phyloP scores from a whole-genome alignment of 2,888 invertebrate genomes.

The Agriotes lineatus region DNA sequence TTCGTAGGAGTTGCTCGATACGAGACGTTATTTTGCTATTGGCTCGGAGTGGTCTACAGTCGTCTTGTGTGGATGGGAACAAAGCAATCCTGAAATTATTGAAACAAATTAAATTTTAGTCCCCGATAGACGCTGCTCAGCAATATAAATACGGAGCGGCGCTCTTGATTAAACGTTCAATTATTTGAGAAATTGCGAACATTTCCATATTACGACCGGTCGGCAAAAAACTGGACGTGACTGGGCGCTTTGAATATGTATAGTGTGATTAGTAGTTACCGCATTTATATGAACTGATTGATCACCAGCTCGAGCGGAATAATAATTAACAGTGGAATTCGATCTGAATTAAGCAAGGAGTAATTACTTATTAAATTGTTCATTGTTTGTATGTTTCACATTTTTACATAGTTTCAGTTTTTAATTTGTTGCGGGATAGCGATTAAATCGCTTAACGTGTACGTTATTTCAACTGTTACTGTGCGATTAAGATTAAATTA shows the following conservation, averaged over 20 bases:
- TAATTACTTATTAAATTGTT: slow-evolving; percentile 26
- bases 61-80: no score
- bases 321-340: slow-evolving; percentile 25
- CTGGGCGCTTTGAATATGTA: slow-evolving; percentile 26
- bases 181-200: slow-evolving; percentile 27
- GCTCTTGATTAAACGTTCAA: slow-evolving; percentile 23
- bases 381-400: slow-evolving; percentile 8
- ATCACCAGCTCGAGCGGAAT: slow-evolving; percentile 23
- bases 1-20: slow-evolving; percentile 6
- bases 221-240: slow-evolving; percentile 22
- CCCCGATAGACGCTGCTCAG: not conserved
- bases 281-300: slow-evolving; percentile 24
- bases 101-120: slow-evolving; percentile 13
- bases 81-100: no score
- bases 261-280: slow-evolving; percentile 13
- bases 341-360: slow-evolving; percentile 22
- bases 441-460: not conserved
- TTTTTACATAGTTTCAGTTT: not conserved
- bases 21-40: not conserved
- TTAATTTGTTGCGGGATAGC: not conserved
- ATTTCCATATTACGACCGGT: slow-evolving; percentile 16
- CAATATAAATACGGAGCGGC: slow-evolving; percentile 6
- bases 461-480: no score
- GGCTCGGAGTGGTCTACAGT: no score
- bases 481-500: no score